Percentiles rank a stretch among this genome's conserved stretches.
phyloP scores from a whole-genome alignment of 37 sponge, comb jelly and placozoan genomes.

The Halisarca cf. caerulea region DNA sequence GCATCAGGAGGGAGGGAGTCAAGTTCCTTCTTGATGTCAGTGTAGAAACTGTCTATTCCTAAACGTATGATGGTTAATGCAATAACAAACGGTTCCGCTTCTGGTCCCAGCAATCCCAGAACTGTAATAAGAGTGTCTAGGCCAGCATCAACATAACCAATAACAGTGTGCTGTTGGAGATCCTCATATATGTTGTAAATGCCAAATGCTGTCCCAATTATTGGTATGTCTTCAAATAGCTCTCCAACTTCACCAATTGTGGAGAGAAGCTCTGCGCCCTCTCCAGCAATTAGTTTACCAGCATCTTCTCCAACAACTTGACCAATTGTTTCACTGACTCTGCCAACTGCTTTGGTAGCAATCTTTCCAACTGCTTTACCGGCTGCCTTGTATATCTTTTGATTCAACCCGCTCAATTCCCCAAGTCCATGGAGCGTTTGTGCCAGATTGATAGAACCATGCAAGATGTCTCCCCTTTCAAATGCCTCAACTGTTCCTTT shows the following conservation, averaged over 20 bases:
- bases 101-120: not conserved
- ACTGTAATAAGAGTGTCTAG: not conserved
- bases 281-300: not conserved
- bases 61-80: too few relatives aligned
- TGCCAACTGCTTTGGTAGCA: not conserved
- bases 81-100: too few relatives aligned
- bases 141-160: not conserved
- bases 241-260: slow-evolving; percentile 8
- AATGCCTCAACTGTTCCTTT: not conserved
- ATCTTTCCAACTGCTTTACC: slow-evolving; percentile 1
- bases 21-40: too few relatives aligned
- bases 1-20: too few relatives aligned
- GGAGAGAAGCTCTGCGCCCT: not conserved
- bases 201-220: not conserved
- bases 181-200: not conserved
- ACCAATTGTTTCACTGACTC: not conserved
- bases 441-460: not conserved
- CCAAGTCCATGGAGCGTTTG: not conserved
- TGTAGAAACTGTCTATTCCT: too few relatives aligned
- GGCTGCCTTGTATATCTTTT: not conserved
- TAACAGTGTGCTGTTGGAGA: slow-evolving; percentile 5
- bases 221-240: not conserved
- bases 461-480: not conserved
- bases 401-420: not conserved
- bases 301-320: not conserved